Percentiles rank a stretch among this genome's conserved stretches.
Conservation (phyloP, 2,888 invertebrate genomes). For the Corbicula japonica region DNA sequence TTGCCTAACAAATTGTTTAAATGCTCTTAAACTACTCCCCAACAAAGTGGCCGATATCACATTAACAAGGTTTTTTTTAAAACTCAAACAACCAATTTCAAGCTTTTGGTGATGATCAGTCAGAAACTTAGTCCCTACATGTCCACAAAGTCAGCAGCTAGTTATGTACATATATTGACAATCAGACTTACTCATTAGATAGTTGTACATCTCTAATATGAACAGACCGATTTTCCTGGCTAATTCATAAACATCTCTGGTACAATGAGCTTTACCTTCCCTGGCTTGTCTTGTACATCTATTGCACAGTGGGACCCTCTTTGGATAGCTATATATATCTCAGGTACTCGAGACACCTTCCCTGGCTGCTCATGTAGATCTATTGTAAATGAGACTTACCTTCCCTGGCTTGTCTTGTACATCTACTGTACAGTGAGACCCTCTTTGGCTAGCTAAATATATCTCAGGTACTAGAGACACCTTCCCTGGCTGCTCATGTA, state of each 20-base stretch:
- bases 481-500: neutral
- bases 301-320: neutral
- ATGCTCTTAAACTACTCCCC: too few relatives aligned
- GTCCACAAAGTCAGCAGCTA: too few relatives aligned
- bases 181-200: too few relatives aligned
- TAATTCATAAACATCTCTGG: too few relatives aligned
- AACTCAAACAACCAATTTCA: too few relatives aligned
- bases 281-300: neutral
- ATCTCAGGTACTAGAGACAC: neutral
- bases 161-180: too few relatives aligned
- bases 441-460: neutral
- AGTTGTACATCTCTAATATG: too few relatives aligned
- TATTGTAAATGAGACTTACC: neutral
- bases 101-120: too few relatives aligned
- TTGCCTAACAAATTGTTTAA: neutral
- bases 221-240: too few relatives aligned
- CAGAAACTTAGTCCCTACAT: too few relatives aligned
- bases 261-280: neutral
- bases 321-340: neutral
- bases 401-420: neutral
- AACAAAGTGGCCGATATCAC: too few relatives aligned
- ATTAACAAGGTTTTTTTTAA: too few relatives aligned
- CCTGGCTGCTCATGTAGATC: neutral
- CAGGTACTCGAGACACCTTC: neutral
- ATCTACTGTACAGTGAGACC: neutral